These are phyloP conservation scores for Galerucella pusilla DNA, from an alignment of 2,888 invertebrate species.

Conservation along the genomic window DNA sequence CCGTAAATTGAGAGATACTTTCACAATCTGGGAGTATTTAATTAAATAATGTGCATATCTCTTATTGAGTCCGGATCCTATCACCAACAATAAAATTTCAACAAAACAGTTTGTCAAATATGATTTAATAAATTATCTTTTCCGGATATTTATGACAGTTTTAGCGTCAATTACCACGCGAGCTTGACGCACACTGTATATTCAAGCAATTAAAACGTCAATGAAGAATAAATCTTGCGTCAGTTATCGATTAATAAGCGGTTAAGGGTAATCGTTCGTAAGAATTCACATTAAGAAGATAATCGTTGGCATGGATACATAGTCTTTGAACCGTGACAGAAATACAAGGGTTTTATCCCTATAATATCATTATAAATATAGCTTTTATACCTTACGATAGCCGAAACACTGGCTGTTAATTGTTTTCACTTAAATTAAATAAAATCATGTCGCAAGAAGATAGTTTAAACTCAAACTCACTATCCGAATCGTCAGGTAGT, in stretches of 20 bases:
- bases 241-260: conserved; percentile 51
- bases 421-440: conserved; percentile 1
- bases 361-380: conserved; percentile 24
- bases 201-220: neutral
- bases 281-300: conserved; percentile 53
- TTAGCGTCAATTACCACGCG: too few relatives aligned
- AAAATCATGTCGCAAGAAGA: conserved; percentile 33
- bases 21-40: too few relatives aligned
- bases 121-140: too few relatives aligned
- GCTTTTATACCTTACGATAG: neutral
- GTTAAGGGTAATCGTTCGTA: conserved; percentile 53
- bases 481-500: conserved; percentile 59
- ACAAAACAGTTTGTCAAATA: too few relatives aligned
- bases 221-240: conserved; percentile 2
- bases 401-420: conserved; percentile 5
- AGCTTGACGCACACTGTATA: too few relatives aligned
- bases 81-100: too few relatives aligned
- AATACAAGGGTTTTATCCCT: conserved; percentile 19
- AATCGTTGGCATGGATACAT: conserved; percentile 62
- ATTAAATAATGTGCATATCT: too few relatives aligned
- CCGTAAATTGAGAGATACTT: too few relatives aligned
- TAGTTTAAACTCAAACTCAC: conserved; percentile 51
- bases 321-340: conserved; percentile 49
- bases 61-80: too few relatives aligned
- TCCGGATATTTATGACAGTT: too few relatives aligned